Evolutionary conservation across 2,113 vertebrate species (phyloP).

Genomic region (Alexandromys fortis): DNA sequence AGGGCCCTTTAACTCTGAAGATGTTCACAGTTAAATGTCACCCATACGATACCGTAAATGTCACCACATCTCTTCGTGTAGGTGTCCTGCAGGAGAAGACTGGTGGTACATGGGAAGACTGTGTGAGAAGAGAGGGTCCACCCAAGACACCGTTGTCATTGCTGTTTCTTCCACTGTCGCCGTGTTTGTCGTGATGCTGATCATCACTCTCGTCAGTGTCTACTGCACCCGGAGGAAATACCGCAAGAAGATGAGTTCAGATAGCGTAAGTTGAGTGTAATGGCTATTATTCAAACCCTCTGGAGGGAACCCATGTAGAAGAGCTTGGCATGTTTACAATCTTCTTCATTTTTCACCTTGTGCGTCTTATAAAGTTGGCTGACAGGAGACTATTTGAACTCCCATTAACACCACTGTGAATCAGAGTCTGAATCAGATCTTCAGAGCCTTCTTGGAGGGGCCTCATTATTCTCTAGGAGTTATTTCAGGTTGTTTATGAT

Average conservation of each 20-base stretch:
- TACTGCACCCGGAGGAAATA: slow-evolving; percentile 83
- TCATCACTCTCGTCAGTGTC: slow-evolving; percentile 83
- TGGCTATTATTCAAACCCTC: neutral
- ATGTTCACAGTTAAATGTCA: neutral
- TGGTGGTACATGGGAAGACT: slow-evolving; percentile 93
- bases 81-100: slow-evolving; percentile 88
- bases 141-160: slow-evolving; percentile 84
- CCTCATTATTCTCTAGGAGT: neutral
- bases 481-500: neutral
- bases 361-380: neutral
- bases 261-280: slow-evolving; percentile 70
- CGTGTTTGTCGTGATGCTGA: slow-evolving; percentile 86
- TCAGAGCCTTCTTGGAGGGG: neutral
- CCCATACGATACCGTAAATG: neutral
- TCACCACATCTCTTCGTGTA: slow-evolving; percentile 63
- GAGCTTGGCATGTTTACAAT: neutral
- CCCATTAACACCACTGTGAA: neutral
- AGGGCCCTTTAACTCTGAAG: neutral
- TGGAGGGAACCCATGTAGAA: neutral
- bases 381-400: neutral
- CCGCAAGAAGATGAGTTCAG: slow-evolving; percentile 2
- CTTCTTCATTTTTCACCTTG: neutral
- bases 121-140: slow-evolving; percentile 89
- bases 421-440: neutral
- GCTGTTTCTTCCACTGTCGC: slow-evolving; percentile 83